These are phyloP conservation scores for Diplolepis rosae DNA, from an alignment of 2,888 invertebrate species.

Conservation along the genomic window DNA sequence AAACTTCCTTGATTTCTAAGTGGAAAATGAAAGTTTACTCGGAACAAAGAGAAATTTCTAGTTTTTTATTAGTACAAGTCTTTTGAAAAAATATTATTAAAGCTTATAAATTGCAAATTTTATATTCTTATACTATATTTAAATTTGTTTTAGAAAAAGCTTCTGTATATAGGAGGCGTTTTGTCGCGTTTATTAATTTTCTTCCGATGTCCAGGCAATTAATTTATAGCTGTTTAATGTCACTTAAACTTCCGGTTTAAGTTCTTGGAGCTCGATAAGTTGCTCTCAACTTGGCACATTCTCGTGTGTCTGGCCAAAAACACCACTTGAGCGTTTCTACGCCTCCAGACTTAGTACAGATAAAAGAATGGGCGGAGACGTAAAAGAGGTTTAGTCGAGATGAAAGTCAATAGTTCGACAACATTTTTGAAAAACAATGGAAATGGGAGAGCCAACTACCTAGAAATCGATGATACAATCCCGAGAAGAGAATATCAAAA, in stretches of 20 bases:
- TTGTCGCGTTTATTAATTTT: no score
- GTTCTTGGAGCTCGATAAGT: not conserved
- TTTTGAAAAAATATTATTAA: no score
- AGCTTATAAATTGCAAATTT: no score
- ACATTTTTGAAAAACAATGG: not conserved
- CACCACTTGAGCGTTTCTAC: conserved; percentile 10
- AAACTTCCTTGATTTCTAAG: no score
- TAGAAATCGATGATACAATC: not conserved
- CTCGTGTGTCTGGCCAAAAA: conserved; percentile 32
- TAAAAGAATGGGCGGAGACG: not conserved
- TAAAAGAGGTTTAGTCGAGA: not conserved
- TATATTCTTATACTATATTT: no score
- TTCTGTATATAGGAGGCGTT: no score
- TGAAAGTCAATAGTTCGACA: conserved; percentile 29
- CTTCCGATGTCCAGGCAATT: not conserved
- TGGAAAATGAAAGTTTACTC: no score
- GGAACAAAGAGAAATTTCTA: no score
- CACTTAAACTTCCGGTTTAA: not conserved
- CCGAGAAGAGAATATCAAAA: no score
- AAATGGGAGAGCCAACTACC: not conserved
- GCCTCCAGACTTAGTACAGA: not conserved
- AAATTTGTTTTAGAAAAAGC: no score
- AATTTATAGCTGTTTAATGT: not conserved
- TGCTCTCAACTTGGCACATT: conserved; percentile 26
- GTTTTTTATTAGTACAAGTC: no score